Evolutionary conservation across 1,140 invertebrate species (phyloP), one percentile per base, ranked within the genome.

Genomic region (Philopotamus ludificatus): DNA sequence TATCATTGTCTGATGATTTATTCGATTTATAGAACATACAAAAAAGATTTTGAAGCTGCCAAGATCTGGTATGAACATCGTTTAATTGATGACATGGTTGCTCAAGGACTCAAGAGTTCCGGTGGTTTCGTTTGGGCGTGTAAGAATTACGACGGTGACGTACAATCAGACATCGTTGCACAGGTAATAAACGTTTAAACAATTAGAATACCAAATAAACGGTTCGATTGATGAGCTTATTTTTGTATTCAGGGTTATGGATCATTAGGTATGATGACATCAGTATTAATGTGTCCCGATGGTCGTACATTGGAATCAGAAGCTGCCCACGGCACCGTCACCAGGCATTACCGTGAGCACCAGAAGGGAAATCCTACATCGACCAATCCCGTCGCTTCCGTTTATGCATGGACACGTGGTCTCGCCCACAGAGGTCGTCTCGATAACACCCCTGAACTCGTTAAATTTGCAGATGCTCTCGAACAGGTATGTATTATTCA

Each of bases 51-150:
- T 79, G 90, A 94, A 68, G 84, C 83, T 4, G 82, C 83, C 10
- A 87, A 87, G 50, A 93, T 94, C 68, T 94, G 90, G 89, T 95
- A 95, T 75, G 93, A 95, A 77, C 93, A 95, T 77, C 83, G 93
- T n/a, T 79, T 95, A 21, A 95, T 95, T 73, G 93, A 95, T 76
- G 93, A 95, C 73, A 94, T 94, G 91, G 93, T 95, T 20, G 93
- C 93, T 8, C 92, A 95, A 77, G 88, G 85, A 4, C 79, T 95
- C 49, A 95, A 95, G 79, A 89, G 90, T 18, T 85, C 84, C 39
- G 92, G 92, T 58, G 91, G 90, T n/a, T 94, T 94, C 78, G 89
- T 95, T 1, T 95, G 92, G 92, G 88, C 92, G 4, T 94, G 92
- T 78, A 95, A 95, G 77, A 94, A 95, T 74, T 95, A 95, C 75